Evolutionary conservation across 53 echinoderm and acorn worm species (phyloP), one percentile per base, ranked within the genome.

Genomic region (Mesocentrotus franciscanus): DNA sequence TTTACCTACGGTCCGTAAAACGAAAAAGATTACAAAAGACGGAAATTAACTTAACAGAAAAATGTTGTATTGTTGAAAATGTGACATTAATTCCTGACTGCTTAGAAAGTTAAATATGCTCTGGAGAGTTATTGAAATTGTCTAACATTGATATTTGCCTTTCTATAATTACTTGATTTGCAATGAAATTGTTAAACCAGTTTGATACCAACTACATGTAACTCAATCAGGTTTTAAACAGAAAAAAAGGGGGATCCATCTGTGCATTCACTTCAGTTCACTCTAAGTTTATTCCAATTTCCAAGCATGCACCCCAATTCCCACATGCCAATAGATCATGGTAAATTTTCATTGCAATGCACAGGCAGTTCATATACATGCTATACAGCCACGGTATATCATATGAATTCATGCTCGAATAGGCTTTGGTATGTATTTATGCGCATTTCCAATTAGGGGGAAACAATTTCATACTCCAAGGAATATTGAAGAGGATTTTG

Each of bases 371-470:
- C 35, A 13, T 78, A 78, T 78, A 34, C 34, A 35, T 36, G 79
- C 79, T 79, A n/a, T n/a, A 84, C 55, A 49, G 22, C 9, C 84
- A 1, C 29, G 5, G 71, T 36, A 26, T 74, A 39, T 84, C 42
- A 49, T 49, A 84, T 20, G 42, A 84, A 84, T 84, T 84, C 84
- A 84, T 24, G 42, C 84, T 84, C 22, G 42, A 84, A 49, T 84
- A 15, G 84, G 55, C 84, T 84, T 55, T 84, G 84, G 8, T 84
- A 84, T 84, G 39, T 55, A 84, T 84, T 84, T 84, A 84, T 84
- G 84, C 49, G 84, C 84, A 84, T 84, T 84, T 84, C 49, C 39
- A 84, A 84, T 84, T 84, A 84, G 20, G 55, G 84, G 84, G 84
- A 84, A 84, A 84, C 84, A 84, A 84, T 84, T 84, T 84, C 84